Evolutionary conservation across 1,140 invertebrate genomes (phyloP).

Genomic region (Aphaenogaster rudis): DNA sequence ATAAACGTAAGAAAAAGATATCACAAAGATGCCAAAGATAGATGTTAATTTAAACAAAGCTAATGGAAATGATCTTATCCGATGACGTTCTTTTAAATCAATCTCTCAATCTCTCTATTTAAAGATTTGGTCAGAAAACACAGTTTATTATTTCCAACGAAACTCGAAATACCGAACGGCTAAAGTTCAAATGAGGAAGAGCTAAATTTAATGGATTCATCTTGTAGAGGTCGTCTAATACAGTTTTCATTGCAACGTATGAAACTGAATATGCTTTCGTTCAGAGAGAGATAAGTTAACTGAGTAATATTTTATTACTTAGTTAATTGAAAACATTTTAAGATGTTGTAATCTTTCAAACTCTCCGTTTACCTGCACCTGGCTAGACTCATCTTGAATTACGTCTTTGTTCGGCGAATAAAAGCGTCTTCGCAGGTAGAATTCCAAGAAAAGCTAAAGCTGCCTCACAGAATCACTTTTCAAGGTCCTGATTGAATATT

Average conservation of each 20-base stretch:
- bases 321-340: not conserved
- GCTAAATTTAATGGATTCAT: not conserved
- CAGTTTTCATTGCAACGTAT: not conserved
- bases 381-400: not conserved
- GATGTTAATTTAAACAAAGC: not conserved
- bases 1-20: not conserved
- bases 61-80: constrained; percentile 4
- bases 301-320: constrained; percentile 9
- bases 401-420: constrained; percentile 44
- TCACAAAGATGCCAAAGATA: not conserved
- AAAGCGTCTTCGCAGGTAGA: constrained; percentile 45
- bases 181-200: constrained; percentile 1
- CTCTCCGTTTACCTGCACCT: constrained; percentile 8
- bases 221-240: not conserved
- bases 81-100: not conserved
- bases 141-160: not conserved
- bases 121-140: not conserved
- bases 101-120: not conserved
- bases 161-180: not conserved
- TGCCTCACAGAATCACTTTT: not conserved
- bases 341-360: constrained; percentile 10
- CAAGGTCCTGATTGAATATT: constrained; percentile 32
- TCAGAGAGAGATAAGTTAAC: not conserved
- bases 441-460: constrained; percentile 52
- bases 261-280: not conserved